Conservation (phyloP, 2,797 vertebrate genomes). For the Enteromius trimaculatus region DNA sequence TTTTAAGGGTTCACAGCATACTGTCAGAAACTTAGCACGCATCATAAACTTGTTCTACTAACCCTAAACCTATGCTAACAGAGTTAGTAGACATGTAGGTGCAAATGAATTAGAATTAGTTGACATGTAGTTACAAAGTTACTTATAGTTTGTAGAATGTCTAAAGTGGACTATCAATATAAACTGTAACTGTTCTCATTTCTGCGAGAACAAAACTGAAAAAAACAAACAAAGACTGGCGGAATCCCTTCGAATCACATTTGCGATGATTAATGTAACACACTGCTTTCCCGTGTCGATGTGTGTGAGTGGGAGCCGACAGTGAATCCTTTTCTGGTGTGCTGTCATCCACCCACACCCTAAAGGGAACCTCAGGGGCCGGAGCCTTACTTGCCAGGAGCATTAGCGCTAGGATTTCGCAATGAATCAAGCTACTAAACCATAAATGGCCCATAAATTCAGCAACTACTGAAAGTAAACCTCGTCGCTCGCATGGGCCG, state of each 20-base stretch:
- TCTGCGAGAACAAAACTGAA: background rate
- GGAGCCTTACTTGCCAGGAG: conserved; percentile 24
- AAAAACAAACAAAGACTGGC: background rate
- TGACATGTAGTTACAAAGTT: no score
- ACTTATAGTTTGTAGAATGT: no score
- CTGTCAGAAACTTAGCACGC: no score
- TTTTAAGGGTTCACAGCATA: no score
- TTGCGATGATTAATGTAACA: conserved; percentile 14
- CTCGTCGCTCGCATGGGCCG: conserved; percentile 6
- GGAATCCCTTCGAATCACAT: conserved; percentile 10
- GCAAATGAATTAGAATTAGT: no score
- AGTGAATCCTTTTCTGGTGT: conserved; percentile 52
- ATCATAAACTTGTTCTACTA: no score
- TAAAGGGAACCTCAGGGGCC: conserved; percentile 28
- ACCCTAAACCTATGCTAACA: no score
- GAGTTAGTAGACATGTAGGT: no score
- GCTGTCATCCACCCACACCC: conserved; percentile 38
- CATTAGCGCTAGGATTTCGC: conserved; percentile 36
- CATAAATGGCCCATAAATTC: conserved; percentile 47
- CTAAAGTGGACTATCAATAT: no score
- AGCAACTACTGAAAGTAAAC: conserved; percentile 7
- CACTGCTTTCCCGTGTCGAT: conserved; percentile 30
- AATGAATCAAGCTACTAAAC: conserved; percentile 37
- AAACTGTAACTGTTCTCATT: background rate
- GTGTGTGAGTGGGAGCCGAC: conserved; percentile 39